These are phyloP conservation scores for Chloroceryle inda DNA, from an alignment of 2,797 vertebrate genomes.

Conservation along the genomic window DNA sequence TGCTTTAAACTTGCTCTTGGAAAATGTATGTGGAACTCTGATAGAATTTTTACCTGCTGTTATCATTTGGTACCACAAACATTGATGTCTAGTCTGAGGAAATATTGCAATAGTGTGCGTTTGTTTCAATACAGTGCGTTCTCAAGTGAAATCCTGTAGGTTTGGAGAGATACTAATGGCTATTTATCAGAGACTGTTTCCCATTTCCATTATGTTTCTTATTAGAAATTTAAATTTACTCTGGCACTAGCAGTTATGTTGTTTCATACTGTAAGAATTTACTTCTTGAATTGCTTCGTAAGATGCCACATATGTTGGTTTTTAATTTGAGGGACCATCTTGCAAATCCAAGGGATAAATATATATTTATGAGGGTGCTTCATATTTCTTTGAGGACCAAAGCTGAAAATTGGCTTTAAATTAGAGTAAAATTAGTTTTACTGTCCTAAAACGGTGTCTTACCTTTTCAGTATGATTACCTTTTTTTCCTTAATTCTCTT, in stretches of 20 bases:
- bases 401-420: slow-evolving; percentile 37
- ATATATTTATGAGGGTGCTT: slow-evolving; percentile 4
- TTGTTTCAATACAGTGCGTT: background rate
- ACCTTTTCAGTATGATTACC: background rate
- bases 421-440: background rate
- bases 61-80: background rate
- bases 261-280: background rate
- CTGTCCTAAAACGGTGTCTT: background rate
- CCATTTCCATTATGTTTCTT: background rate
- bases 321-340: background rate
- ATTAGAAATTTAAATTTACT: background rate
- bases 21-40: background rate
- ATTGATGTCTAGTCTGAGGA: background rate
- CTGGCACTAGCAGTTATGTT: background rate
- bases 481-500: background rate
- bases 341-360: background rate
- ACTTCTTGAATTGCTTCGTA: background rate
- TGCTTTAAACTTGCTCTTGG: background rate
- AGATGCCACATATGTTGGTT: background rate
- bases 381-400: background rate
- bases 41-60: background rate
- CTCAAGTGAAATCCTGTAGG: background rate
- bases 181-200: background rate
- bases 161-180: background rate
- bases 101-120: background rate